Evolutionary conservation across 2,113 vertebrate genomes (phyloP), one percentile per base, ranked within the genome.

Genomic region (Aldabrachelys gigantea): DNA sequence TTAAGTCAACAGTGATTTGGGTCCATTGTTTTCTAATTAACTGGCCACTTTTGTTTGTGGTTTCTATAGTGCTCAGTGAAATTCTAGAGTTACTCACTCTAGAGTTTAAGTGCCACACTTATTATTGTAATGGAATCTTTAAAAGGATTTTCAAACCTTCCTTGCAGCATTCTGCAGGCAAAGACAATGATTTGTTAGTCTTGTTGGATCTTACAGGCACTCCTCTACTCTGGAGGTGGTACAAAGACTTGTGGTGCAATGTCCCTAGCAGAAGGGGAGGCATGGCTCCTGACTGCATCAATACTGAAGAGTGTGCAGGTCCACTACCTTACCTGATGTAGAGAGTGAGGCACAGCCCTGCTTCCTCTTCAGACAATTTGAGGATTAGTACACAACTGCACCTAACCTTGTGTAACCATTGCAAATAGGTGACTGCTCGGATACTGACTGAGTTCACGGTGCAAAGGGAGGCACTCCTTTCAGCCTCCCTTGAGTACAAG

Each of bases 101-200:
- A 13, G 1, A 89, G 49, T 12, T 80, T 62, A 93, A 80, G 9
- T 62, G 9, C 38, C 41, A 79, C 38, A 81, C 88, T 78, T 4
- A 82, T 80, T 83, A 62, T 29, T 76, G 1, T 14, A 86, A 3
- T 82, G 19, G 81, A 91, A 87, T 89, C 92, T 56, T 79, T 29
- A 21, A 41, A 41, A 80, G 81, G 24, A 75, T 78, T 85, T 84
- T 3, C 83, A n/a, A 65, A 49, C 6, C 6, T 89, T 88, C 93
- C 88, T 88, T 84, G 82, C 82, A 96, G 50, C 53, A 44, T 92
- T 92, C 57, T 92, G 4, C 21, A 81, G 49, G 35, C 38, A 83
- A 87, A 44, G 44, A n/a, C 27, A 91, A 38, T 22, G 78, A 85
- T 52, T 91, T 65, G 49, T 94, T 75, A 92, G 91, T 87, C 92